Percentiles rank a stretch among this genome's conserved stretches.
Evolutionary conservation across 1,140 invertebrate species (phyloP).

Genomic region (Drosophila chauvacae): DNA sequence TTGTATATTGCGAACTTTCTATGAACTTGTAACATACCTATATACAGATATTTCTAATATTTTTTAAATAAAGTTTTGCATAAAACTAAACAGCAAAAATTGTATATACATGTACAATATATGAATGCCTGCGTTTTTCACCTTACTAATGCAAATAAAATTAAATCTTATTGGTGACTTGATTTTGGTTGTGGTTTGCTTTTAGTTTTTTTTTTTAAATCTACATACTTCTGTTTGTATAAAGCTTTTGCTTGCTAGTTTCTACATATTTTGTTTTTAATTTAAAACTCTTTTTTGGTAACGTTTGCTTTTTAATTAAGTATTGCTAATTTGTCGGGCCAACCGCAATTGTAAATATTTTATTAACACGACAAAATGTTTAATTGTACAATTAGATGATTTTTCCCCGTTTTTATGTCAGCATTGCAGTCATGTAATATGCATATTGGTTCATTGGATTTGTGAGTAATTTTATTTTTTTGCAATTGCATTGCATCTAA

Average conservation of each 20-base stretch:
- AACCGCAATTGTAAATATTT: slow-evolving; percentile 78
- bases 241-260: slow-evolving; percentile 20
- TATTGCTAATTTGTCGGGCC: slow-evolving; percentile 67
- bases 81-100: slow-evolving; percentile 45
- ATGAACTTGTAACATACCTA: slow-evolving; percentile 71
- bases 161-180: slow-evolving; percentile 28
- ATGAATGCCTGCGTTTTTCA: slow-evolving; percentile 53
- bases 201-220: slow-evolving; percentile 6
- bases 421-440: slow-evolving; percentile 35
- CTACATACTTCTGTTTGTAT: slow-evolving; percentile 30
- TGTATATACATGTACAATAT: slow-evolving; percentile 42
- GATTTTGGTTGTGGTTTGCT: slow-evolving; percentile 54
- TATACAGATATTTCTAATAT: slow-evolving; percentile 64
- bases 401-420: slow-evolving; percentile 31
- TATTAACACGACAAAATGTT: slow-evolving; percentile 78
- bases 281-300: slow-evolving; percentile 27
- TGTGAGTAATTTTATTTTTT: slow-evolving; percentile 38
- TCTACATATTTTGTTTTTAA: slow-evolving; percentile 12
- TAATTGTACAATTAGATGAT: slow-evolving; percentile 73
- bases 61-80: slow-evolving; percentile 75
- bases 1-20: slow-evolving; percentile 68
- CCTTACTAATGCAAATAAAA: slow-evolving; percentile 19
- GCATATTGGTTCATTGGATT: slow-evolving; percentile 61
- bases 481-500: slow-evolving; percentile 54
- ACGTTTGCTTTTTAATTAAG: slow-evolving; percentile 63